Base-by-base conservation (phyloP, 2,888 invertebrate species). In the Antheraea yamamai region DNA sequence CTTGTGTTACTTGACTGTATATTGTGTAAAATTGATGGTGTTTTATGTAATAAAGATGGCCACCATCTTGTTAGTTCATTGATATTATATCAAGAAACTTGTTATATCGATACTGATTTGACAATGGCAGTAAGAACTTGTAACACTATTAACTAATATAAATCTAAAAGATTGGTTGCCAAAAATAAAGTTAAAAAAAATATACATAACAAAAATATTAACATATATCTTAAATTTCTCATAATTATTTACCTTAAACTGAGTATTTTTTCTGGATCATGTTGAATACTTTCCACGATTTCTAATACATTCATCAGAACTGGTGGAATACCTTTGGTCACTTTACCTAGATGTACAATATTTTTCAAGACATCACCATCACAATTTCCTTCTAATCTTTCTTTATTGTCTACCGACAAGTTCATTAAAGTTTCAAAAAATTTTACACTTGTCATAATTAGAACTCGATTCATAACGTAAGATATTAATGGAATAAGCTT, bases 401-500 rank as follows among this genome's bases (percentile, higher is more conserved):
- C 64, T 61, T 73, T 76, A 1, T 78, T 79, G 23, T 79, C 79
- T 55, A 77, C 77, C 51, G 77, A 79, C 55, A n/a, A 84, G 68
- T 73, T 81, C 78, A 85, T 68, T 4, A 92, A 78, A 58, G 83
- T 79, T 70, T 70, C 70, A 14, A 85, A 77, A 16, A 93, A 82
- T 71, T 84, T 79, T 16, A 78, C 82, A 78, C 90, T 87, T 51
- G 93, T 74, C 39, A 92, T 77, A 75, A 82, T 84, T 12, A 93
- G 80, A 35, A 95, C 83, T 79, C 94, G 88, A 76, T 93, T 88
- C 68, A 95, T 86, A 12, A 95, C 84, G 76, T 95, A 95, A 20
- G 95, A 92, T 79, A 96, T 96, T 68, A 96, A 84, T 77, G 97
- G 97, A 78, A 96, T 87, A 4, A 96, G 83, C 83, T 95, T 82